Evolutionary conservation across 2,888 invertebrate species (phyloP).

Genomic region (Drosophila putrida): DNA sequence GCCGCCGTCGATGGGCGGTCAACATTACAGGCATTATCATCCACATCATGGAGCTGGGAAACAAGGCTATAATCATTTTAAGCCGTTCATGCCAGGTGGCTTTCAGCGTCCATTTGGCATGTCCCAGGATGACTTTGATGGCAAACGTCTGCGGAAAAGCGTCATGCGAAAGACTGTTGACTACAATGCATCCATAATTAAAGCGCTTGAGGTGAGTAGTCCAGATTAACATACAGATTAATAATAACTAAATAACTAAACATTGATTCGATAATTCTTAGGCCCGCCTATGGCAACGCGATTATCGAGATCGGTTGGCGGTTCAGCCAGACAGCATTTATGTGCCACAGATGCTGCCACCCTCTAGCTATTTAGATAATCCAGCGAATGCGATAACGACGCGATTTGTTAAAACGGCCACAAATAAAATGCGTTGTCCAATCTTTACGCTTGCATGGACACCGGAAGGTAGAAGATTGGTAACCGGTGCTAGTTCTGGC

Average conservation of each 20-base stretch:
- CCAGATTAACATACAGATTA: not conserved
- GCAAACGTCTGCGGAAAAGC: constrained; percentile 97
- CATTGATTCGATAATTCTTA: constrained; percentile 79
- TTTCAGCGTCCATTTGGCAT: constrained; percentile 87
- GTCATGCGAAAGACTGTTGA: constrained; percentile 99
- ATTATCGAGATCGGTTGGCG: constrained; percentile 94
- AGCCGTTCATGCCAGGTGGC: constrained; percentile 83
- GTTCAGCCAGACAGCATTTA: constrained; percentile 98
- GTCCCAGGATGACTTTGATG: constrained; percentile 96
- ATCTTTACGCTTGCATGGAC: constrained; percentile 99
- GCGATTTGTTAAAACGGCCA: constrained; percentile 99
- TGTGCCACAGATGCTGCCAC: constrained; percentile 96
- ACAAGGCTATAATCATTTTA: constrained; percentile 84
- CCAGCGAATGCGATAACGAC: constrained; percentile 98
- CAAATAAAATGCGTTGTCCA: constrained; percentile 99
- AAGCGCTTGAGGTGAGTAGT: constrained; percentile 92
- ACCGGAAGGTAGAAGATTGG: constrained; percentile 98
- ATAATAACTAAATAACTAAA: not conserved
- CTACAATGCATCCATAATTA: constrained; percentile 97
- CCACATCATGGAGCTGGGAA: constrained; percentile 82
- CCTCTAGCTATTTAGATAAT: constrained; percentile 96
- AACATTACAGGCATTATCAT: constrained; percentile 79
- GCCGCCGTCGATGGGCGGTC: constrained; percentile 78
- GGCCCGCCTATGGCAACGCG: constrained; percentile 98
- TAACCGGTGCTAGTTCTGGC: constrained; percentile 99